A percentile compares a stretch with the other conserved stretches of the same genome.
phyloP scores from a whole-genome alignment of 2,113 vertebrate species.

The Ia io region DNA sequence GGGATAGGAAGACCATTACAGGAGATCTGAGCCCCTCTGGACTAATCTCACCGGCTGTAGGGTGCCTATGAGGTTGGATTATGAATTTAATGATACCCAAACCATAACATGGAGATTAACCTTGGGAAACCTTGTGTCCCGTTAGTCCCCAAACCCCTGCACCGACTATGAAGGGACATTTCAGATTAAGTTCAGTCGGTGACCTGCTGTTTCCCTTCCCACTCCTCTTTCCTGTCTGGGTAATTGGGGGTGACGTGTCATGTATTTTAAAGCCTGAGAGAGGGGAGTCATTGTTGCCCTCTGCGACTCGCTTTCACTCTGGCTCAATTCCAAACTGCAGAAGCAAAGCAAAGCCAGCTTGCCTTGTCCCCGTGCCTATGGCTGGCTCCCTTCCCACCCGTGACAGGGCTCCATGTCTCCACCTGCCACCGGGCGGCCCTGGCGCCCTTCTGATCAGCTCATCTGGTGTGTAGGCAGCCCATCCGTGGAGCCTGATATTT shows the following conservation, averaged over 20 bases:
- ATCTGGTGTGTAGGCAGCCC: slow-evolving; percentile 69
- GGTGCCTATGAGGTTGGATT: background rate
- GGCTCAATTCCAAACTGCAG: background rate
- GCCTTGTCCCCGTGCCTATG: background rate
- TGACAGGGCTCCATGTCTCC: background rate
- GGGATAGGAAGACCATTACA: background rate
- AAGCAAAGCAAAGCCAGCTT: background rate
- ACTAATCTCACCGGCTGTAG: background rate
- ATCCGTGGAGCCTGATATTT: slow-evolving; percentile 54
- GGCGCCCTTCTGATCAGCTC: background rate
- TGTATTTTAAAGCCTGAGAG: slow-evolving; percentile 9
- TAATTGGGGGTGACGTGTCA: background rate
- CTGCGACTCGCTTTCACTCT: slow-evolving; percentile 17
- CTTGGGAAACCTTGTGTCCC: background rate
- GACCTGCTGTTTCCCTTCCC: background rate
- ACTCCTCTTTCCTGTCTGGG: background rate
- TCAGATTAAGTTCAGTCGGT: background rate
- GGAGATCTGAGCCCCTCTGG: background rate
- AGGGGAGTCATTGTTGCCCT: background rate
- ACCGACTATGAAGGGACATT: background rate
- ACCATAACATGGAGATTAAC: background rate
- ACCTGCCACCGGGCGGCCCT: background rate
- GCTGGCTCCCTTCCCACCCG: background rate
- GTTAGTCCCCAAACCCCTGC: background rate
- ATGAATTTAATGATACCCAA: background rate